Percentiles rank a stretch among this genome's conserved stretches.
These are phyloP conservation scores for Apoda limacodes DNA, from an alignment of 2,888 invertebrate genomes.

Conservation along the genomic window DNA sequence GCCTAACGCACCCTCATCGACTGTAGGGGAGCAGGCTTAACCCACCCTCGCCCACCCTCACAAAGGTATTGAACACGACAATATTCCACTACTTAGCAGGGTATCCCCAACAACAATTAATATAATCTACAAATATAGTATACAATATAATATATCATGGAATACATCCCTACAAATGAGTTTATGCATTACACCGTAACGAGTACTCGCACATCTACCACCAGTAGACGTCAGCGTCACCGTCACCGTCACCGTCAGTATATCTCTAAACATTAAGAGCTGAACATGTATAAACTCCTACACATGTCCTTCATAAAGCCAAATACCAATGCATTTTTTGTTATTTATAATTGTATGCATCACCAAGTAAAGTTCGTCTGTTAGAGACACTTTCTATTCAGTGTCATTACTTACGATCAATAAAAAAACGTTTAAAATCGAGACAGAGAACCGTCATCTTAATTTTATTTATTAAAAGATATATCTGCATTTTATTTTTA, in stretches of 20 bases:
- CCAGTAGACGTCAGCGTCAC: no score
- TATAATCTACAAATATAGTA: conserved; percentile 42
- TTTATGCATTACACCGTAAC: conserved; percentile 30
- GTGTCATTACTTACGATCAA: conserved; percentile 11
- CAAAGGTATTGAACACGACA: no score
- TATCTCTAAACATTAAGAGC: conserved; percentile 54
- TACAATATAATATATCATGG: conserved; percentile 34
- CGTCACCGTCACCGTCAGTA: no score
- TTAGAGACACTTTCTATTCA: conserved; percentile 14
- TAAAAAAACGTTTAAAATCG: no score
- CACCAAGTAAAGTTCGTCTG: conserved; percentile 25
- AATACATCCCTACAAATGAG: conserved; percentile 21
- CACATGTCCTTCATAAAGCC: conserved; percentile 67
- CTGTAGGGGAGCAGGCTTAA: no score
- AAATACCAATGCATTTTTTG: conserved; percentile 70
- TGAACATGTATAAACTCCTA: conserved; percentile 50
- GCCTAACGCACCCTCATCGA: no score
- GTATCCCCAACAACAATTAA: conserved; percentile 38
- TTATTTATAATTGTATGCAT: conserved; percentile 54
- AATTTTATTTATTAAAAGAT: no score
- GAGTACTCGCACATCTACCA: conserved; percentile 27
- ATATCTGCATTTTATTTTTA: no score
- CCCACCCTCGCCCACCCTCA: no score
- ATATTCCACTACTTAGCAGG: no score
- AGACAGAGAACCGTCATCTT: no score